These are phyloP conservation scores for Gyps fulvus DNA, from an alignment of 2,113 vertebrate species.

Conservation along the genomic window DNA sequence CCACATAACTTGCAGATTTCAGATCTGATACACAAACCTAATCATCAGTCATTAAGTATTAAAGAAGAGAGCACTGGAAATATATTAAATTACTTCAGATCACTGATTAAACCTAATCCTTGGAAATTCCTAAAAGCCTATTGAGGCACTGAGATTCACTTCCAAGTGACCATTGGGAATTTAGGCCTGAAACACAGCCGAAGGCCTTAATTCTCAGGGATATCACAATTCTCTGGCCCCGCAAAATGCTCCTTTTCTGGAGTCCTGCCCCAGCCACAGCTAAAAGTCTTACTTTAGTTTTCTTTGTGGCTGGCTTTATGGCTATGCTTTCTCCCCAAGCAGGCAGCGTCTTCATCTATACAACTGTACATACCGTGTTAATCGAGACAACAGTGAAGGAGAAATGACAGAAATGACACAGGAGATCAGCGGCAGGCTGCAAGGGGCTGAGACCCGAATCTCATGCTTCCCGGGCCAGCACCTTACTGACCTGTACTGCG, in stretches of 20 bases:
- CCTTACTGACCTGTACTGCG: neutral
- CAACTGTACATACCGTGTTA: neutral
- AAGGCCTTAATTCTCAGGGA: neutral
- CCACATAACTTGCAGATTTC: constrained; percentile 50
- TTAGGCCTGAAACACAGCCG: neutral
- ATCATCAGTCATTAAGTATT: constrained; percentile 59
- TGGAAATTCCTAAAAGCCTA: neutral
- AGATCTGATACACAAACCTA: constrained; percentile 55
- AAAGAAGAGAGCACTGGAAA: constrained; percentile 56
- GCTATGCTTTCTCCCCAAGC: neutral
- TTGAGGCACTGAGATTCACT: neutral
- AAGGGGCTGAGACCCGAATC: neutral
- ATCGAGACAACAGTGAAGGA: neutral
- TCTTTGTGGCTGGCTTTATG: neutral
- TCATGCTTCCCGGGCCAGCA: neutral
- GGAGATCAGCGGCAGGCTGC: neutral
- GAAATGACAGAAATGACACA: neutral
- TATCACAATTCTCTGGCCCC: neutral
- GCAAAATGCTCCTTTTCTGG: neutral
- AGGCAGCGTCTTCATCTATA: neutral
- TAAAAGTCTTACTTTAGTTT: neutral
- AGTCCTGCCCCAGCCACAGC: neutral
- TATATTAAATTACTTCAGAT: constrained; percentile 55
- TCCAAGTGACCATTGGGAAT: neutral
- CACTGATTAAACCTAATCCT: constrained; percentile 26